Evolutionary conservation across 2,888 invertebrate species (phyloP).

Genomic region (Eristalinus sepulchralis): DNA sequence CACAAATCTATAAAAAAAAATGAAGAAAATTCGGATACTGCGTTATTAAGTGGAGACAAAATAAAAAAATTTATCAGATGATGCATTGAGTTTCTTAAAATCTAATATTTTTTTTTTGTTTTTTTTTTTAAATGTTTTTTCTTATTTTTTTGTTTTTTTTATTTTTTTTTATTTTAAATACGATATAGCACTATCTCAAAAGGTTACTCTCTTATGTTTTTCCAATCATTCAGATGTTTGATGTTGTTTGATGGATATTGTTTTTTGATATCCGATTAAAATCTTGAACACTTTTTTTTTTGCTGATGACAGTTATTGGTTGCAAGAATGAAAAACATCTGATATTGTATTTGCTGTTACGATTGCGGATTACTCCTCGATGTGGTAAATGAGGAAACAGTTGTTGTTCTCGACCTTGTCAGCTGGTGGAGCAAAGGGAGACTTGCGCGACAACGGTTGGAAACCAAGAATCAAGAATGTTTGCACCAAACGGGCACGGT

Average conservation of each 20-base stretch:
- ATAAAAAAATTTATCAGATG: conserved; percentile 38
- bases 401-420: conserved; percentile 84
- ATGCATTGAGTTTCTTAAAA: conserved; percentile 58
- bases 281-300: conserved; percentile 59
- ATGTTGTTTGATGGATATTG: conserved; percentile 16
- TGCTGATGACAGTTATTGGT: conserved; percentile 56
- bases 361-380: conserved; percentile 79
- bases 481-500: conserved; percentile 92
- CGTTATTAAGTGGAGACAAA: conserved; percentile 55
- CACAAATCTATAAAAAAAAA: conserved; percentile 6
- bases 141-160: conserved; percentile 70
- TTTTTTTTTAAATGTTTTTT: conserved; percentile 65
- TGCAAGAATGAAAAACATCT: conserved; percentile 54
- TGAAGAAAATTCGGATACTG: conserved; percentile 30
- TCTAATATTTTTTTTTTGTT: conserved; percentile 59
- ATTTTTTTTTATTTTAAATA: conserved; percentile 75
- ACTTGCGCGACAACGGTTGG: conserved; percentile 91
- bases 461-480: conserved; percentile 99
- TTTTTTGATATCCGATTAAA: conserved; percentile 41
- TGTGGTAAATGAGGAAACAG: conserved; percentile 82
- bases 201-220: conserved; percentile 47
- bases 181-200: conserved; percentile 78
- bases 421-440: conserved; percentile 86
- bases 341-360: conserved; percentile 47
- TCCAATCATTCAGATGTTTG: conserved; percentile 43